Percentiles rank a stretch among this genome's conserved stretches.
phyloP scores from a whole-genome alignment of 1,140 invertebrate species.

The Hylaeus volcanicus region DNA sequence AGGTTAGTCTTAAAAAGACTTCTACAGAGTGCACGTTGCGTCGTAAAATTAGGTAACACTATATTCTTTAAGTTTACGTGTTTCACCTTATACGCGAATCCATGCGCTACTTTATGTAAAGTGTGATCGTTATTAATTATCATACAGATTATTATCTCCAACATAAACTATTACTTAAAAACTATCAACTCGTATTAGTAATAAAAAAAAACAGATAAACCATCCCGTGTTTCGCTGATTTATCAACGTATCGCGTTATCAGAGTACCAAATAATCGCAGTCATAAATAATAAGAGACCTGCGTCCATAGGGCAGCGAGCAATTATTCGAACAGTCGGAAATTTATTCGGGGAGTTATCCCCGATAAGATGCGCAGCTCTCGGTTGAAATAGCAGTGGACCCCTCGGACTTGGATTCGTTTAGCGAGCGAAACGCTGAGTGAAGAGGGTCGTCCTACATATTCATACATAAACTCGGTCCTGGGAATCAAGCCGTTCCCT shows the following conservation, averaged over 20 bases:
- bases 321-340: constrained; percentile 35
- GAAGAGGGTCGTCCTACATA: constrained; percentile 41
- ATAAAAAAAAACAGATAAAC: not conserved
- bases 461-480: constrained; percentile 39
- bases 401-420: constrained; percentile 36
- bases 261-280: constrained; percentile 4
- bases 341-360: constrained; percentile 42
- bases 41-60: too few species aligned
- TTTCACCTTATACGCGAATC: too few species aligned
- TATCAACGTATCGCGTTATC: constrained; percentile 22
- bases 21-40: too few species aligned
- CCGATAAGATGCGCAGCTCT: constrained; percentile 37
- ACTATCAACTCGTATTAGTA: not conserved
- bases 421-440: constrained; percentile 9
- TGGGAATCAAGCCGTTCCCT: not conserved
- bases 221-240: not conserved
- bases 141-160: too few species aligned
- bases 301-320: not conserved
- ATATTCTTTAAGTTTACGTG: too few species aligned
- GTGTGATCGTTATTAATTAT: too few species aligned
- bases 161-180: too few species aligned
- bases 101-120: too few species aligned
- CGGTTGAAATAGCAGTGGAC: constrained; percentile 35
- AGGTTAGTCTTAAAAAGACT: too few species aligned
- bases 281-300: constrained; percentile 30